A percentile compares a stretch with the other conserved stretches of the same genome.
These are phyloP conservation scores for Apodemia duryi DNA, from an alignment of 2,888 invertebrate species.

Conservation along the genomic window DNA sequence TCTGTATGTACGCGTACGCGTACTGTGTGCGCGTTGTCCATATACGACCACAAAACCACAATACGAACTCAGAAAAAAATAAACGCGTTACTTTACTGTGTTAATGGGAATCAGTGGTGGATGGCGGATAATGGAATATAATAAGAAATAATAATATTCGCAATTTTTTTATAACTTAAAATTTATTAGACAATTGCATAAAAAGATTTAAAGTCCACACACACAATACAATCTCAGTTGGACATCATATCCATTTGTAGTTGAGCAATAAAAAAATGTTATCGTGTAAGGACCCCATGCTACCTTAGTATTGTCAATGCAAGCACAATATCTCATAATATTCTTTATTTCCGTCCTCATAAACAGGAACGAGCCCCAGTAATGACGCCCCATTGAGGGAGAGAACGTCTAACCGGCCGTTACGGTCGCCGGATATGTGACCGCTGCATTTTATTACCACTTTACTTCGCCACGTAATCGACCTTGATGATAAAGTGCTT, in stretches of 20 bases:
- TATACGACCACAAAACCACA: too few relatives aligned
- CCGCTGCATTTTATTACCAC: slow-evolving; percentile 80
- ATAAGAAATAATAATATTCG: not conserved
- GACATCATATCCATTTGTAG: slow-evolving; percentile 10
- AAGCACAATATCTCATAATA: slow-evolving; percentile 75
- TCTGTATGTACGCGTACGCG: too few relatives aligned
- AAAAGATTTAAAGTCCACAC: slow-evolving; percentile 1
- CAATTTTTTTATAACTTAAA: not conserved
- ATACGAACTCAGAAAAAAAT: too few relatives aligned
- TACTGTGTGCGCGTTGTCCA: too few relatives aligned
- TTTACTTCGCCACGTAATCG: slow-evolving; percentile 78
- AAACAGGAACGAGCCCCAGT: slow-evolving; percentile 73
- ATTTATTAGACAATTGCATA: not conserved
- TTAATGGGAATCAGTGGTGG: too few relatives aligned
- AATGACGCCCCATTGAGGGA: slow-evolving; percentile 69
- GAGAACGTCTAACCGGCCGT: slow-evolving; percentile 70
- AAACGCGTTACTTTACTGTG: too few relatives aligned
- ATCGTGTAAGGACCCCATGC: slow-evolving; percentile 48
- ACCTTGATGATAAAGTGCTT: slow-evolving; percentile 74
- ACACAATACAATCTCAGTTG: slow-evolving; percentile 4
- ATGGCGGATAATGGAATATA: not conserved
- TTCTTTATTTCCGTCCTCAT: slow-evolving; percentile 75
- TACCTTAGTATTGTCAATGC: slow-evolving; percentile 69
- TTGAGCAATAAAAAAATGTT: slow-evolving; percentile 49
- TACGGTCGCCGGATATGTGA: slow-evolving; percentile 74